Evolutionary conservation across 1,140 invertebrate genomes (phyloP), one percentile per base, ranked within the genome.

Genomic region (Lucilia sericata): DNA sequence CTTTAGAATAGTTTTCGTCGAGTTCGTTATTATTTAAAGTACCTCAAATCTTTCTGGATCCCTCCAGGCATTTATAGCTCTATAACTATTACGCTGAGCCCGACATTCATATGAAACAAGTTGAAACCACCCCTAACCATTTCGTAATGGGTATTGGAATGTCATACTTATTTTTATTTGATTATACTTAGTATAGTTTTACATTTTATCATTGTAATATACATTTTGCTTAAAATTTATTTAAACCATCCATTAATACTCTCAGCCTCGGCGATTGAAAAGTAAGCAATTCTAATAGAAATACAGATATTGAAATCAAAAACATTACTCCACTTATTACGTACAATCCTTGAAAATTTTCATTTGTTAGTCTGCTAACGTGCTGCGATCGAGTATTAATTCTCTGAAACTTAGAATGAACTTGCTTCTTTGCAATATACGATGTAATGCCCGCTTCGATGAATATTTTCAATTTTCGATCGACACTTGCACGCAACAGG

Each of bases 401-500:
- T 7, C 19, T 30, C n/a, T 76, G 21, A 42, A 76, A 84, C 0
- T 80, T 2, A 4, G 42, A 65, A 5, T 34, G 34, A 19, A 83
- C 55, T 51, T 83, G 60, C 5, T 83, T 76, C 4, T 34, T 5
- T 1, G 47, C 84, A 25, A 83, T 49, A 10, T 80, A 25, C 47
- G 84, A 60, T 0, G 78, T 85, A 19, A 85, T 84, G 10, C 85
- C 85, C 0, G 78, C 21, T 14, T 10, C 2, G 4, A 17, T 42
- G 5, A 84, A 65, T 8, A 14, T 4, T 25, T 84, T 55, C 1
- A 85, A 49, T n/a, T 82, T 51, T 2, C 51, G 12, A 82, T 85
- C 55, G 25, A 85, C 76, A 14, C 51, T 51, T 14, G 17, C 7
- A 17, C 65, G 19, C 12, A 84, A 21, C 0, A 82, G 82, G 7